Conservation (phyloP, 2,113 vertebrate species). For the Pterocles orientalis region DNA sequence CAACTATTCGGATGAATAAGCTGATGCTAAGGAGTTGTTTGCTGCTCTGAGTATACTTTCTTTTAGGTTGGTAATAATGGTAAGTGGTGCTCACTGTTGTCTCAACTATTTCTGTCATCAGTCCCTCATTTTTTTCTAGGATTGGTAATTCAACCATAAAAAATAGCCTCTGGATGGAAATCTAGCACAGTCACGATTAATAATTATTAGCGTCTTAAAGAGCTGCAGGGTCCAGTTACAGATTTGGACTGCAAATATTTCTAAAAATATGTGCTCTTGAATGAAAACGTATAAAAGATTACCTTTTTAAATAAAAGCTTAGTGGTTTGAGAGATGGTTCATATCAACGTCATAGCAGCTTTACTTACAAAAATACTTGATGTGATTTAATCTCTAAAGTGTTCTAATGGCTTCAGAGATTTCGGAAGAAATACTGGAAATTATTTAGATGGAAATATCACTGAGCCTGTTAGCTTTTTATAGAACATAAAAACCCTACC, state of each 20-base stretch:
- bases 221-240: neutral
- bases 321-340: neutral
- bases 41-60: neutral
- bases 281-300: neutral
- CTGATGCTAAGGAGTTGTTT: neutral
- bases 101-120: constrained; percentile 6
- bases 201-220: neutral
- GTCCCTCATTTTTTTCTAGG: neutral
- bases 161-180: neutral
- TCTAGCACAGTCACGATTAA: neutral
- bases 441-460: neutral
- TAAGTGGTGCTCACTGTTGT: neutral
- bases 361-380: neutral
- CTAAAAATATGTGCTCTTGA: neutral
- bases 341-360: neutral
- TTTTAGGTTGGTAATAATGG: neutral
- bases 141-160: neutral
- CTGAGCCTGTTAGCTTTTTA: neutral
- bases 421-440: constrained; percentile 35
- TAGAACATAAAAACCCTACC: neutral
- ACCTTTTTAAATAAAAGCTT: neutral
- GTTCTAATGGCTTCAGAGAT: constrained; percentile 3
- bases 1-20: neutral
- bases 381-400: neutral
- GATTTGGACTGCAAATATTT: neutral